phyloP scores from a whole-genome alignment of 2,113 vertebrate genomes.

The Chionomys nivalis region DNA sequence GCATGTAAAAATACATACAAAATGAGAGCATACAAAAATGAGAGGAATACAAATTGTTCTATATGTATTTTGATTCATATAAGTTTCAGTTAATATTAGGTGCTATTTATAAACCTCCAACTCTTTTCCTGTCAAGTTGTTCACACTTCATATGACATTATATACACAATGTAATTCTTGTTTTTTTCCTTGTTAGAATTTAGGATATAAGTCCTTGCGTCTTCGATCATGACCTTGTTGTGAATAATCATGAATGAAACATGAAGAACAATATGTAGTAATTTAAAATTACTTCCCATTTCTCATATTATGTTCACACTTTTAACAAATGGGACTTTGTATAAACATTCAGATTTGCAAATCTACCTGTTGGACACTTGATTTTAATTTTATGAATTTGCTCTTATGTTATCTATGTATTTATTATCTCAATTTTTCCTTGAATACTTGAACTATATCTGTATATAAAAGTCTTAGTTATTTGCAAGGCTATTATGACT shows the following conservation, averaged over 20 bases:
- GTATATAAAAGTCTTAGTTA: neutral
- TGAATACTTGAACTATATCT: neutral
- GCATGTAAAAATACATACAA: too few species aligned
- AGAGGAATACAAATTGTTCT: slow-evolving; percentile 21
- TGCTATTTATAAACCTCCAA: neutral
- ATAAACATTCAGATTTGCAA: neutral
- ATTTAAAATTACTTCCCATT: neutral
- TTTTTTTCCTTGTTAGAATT: neutral
- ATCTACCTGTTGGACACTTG: neutral
- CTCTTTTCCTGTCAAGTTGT: neutral
- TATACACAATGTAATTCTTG: neutral
- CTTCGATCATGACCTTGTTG: neutral
- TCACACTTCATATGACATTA: neutral
- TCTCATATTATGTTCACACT: neutral
- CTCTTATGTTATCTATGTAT: neutral
- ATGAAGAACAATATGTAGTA: neutral
- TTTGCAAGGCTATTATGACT: neutral
- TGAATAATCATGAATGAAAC: neutral
- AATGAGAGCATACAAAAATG: neutral
- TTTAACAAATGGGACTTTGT: neutral
- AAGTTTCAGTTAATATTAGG: neutral
- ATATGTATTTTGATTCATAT: neutral
- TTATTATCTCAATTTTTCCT: neutral
- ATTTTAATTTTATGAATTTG: neutral
- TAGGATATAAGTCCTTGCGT: neutral